Percentiles rank a stretch among this genome's conserved stretches.
Evolutionary conservation across 2,888 invertebrate genomes (phyloP).

Genomic region (Coecobrya sp.): DNA sequence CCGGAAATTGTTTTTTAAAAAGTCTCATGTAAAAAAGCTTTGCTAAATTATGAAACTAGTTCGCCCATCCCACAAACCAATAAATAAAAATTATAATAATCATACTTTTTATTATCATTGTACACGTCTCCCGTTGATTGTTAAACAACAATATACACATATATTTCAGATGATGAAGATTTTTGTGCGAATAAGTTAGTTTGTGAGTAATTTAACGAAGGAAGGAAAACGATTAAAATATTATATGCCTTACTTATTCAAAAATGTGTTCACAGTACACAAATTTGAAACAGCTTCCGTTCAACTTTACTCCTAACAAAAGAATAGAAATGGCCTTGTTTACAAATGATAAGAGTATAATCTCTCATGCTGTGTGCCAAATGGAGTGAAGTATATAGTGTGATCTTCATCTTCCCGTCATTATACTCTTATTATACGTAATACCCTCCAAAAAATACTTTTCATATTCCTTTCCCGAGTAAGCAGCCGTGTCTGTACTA

Average conservation of each 20-base stretch:
- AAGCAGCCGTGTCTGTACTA: neutral
- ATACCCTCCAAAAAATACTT: neutral
- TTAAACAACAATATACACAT: neutral
- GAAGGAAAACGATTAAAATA: neutral
- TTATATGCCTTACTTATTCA: neutral
- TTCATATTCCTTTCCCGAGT: neutral
- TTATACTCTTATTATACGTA: neutral
- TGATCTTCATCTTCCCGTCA: slow-evolving; percentile 9
- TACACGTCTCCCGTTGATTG: neutral
- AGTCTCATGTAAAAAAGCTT: neutral
- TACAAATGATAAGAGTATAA: neutral
- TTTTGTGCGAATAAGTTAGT: neutral
- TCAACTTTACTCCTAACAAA: neutral
- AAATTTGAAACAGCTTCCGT: slow-evolving; percentile 46
- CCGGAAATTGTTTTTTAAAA: slow-evolving; percentile 19
- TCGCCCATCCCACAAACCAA: neutral
- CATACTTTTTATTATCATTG: too few relatives aligned
- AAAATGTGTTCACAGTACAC: slow-evolving; percentile 25
- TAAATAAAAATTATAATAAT: neutral
- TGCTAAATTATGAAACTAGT: neutral
- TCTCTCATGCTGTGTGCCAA: neutral
- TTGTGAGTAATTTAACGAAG: neutral
- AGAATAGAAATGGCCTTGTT: neutral
- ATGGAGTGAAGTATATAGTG: neutral
- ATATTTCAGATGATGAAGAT: too few relatives aligned